phyloP scores from a whole-genome alignment of 2,797 vertebrate genomes.

The Scomberomorus guttatus region DNA sequence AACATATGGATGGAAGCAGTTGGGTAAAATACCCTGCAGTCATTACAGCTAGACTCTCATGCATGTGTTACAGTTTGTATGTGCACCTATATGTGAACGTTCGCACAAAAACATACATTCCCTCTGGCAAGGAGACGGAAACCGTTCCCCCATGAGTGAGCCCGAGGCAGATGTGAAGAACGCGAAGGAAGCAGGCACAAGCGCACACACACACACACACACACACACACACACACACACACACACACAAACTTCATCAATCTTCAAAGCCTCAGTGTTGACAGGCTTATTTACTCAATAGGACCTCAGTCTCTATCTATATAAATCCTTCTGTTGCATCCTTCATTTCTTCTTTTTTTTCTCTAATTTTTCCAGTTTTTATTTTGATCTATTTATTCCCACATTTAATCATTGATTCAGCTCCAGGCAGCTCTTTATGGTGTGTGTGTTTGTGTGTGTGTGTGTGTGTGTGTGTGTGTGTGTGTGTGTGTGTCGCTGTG shows the following conservation, averaged over 20 bases:
- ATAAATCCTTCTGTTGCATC: constrained; percentile 57
- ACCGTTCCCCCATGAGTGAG: constrained; percentile 59
- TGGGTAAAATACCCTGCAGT: background rate
- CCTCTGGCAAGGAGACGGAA: constrained; percentile 16
- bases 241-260: constrained; percentile 40
- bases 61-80: background rate
- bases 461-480: constrained; percentile 3
- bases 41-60: background rate
- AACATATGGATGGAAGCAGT: constrained; percentile 17
- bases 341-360: constrained; percentile 35
- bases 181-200: background rate
- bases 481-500: background rate
- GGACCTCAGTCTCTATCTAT: constrained; percentile 61
- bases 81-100: constrained; percentile 1
- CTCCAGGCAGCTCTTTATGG: constrained; percentile 37
- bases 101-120: background rate
- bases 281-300: constrained; percentile 72
- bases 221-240: constrained; percentile 37
- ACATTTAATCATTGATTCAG: constrained; percentile 46
- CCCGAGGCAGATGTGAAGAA: constrained; percentile 36
- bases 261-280: constrained; percentile 66
- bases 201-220: constrained; percentile 25
- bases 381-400: constrained; percentile 41
- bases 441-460: constrained; percentile 15
- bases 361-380: background rate